phyloP scores from a whole-genome alignment of 2,113 vertebrate genomes.

The Narcine bancroftii region DNA sequence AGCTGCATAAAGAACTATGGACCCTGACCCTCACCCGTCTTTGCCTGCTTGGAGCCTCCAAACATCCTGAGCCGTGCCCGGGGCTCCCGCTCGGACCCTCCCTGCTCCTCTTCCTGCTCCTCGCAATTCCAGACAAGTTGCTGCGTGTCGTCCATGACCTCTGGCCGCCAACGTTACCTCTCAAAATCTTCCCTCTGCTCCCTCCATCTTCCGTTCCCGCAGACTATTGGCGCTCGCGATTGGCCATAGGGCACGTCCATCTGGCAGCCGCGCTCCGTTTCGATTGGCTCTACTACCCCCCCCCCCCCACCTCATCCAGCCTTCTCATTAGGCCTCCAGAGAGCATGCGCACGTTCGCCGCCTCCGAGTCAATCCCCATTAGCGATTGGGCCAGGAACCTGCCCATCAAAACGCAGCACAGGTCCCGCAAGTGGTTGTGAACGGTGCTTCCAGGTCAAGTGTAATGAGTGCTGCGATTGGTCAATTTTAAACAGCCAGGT shows the following conservation, averaged over 20 bases:
- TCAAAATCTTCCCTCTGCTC: background rate
- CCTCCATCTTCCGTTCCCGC: background rate
- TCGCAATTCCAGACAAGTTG: background rate
- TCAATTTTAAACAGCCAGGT: background rate
- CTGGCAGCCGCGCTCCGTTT: too few relatives aligned
- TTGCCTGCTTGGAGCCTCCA: background rate
- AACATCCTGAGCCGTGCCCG: background rate
- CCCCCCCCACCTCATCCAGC: too few relatives aligned
- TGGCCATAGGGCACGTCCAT: background rate
- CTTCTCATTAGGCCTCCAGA: background rate
- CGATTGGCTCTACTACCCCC: background rate
- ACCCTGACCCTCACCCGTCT: constrained; percentile 21
- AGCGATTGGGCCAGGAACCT: background rate
- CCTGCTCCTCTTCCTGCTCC: background rate
- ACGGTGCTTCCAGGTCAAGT: background rate
- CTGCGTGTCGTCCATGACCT: background rate
- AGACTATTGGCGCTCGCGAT: background rate
- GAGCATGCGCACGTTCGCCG: background rate
- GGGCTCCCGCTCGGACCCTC: background rate
- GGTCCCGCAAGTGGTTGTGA: background rate
- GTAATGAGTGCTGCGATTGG: background rate
- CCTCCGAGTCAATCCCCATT: background rate
- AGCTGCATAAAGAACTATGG: too few relatives aligned
- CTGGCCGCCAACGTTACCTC: background rate
- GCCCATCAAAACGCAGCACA: background rate